phyloP scores from a whole-genome alignment of 2,888 invertebrate species.

The Apeira syringaria region DNA sequence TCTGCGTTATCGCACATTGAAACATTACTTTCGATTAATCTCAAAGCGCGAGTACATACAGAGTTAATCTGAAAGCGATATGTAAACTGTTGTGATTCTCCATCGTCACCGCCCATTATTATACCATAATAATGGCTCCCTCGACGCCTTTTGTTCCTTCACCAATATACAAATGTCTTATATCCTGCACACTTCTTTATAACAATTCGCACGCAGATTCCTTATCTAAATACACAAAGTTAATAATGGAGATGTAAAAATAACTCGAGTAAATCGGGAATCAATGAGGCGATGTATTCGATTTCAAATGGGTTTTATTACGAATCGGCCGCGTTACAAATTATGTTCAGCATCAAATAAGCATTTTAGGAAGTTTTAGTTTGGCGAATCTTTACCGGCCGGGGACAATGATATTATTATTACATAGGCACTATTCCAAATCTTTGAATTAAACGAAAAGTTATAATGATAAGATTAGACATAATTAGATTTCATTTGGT shows the following conservation, averaged over 20 bases:
- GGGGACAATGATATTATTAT: too few relatives aligned
- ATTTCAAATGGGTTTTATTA: constrained; percentile 5
- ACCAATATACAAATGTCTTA: constrained; percentile 5
- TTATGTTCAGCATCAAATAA: too few relatives aligned
- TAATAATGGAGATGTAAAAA: constrained; percentile 17
- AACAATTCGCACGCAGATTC: constrained; percentile 17
- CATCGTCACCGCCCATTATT: not conserved
- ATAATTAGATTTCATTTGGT: too few relatives aligned
- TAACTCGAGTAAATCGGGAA: constrained; percentile 16
- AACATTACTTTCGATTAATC: not conserved
- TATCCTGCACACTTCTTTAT: constrained; percentile 2
- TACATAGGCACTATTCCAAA: too few relatives aligned
- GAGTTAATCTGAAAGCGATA: not conserved
- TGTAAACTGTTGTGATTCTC: constrained; percentile 5
- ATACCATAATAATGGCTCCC: not conserved
- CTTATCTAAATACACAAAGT: constrained; percentile 21
- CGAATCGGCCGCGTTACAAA: constrained; percentile 2
- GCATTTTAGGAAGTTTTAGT: too few relatives aligned
- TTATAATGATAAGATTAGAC: too few relatives aligned
- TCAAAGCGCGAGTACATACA: too few relatives aligned
- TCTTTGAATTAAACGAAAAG: too few relatives aligned
- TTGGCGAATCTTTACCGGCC: too few relatives aligned
- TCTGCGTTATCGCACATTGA: constrained; percentile 12
- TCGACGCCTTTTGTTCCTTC: not conserved
- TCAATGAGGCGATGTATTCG: constrained; percentile 14